A percentile compares a stretch with the other conserved stretches of the same genome.
Evolutionary conservation across 1,140 invertebrate species (phyloP).

Genomic region (Whitmania pigra): DNA sequence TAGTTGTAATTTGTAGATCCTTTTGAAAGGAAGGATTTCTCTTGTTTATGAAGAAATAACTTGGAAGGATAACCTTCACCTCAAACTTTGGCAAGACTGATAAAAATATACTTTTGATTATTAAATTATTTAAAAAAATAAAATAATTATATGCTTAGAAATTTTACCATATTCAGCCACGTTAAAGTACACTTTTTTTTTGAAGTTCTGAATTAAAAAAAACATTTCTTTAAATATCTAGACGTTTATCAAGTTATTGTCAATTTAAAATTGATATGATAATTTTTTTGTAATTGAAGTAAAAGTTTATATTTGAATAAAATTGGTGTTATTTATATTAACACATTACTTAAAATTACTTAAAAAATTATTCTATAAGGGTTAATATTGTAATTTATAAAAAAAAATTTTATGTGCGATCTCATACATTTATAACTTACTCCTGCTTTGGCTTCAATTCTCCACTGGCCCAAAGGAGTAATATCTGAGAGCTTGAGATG

Average conservation of each 20-base stretch:
- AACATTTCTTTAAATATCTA: not conserved
- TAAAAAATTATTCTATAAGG: not conserved
- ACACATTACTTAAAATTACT: not conserved
- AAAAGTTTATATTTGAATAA: no score
- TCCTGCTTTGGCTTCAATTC: not conserved
- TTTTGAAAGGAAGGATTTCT: slow-evolving; percentile 3
- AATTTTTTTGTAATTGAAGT: no score
- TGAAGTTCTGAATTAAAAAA: not conserved
- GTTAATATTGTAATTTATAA: not conserved
- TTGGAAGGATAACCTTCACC: slow-evolving; percentile 11
- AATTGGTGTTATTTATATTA: not conserved
- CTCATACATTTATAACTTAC: no score
- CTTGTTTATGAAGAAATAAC: slow-evolving; percentile 8
- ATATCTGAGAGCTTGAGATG: slow-evolving; percentile 6
- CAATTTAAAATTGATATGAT: no score
- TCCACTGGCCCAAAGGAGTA: not conserved
- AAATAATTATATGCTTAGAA: not conserved
- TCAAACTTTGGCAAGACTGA: slow-evolving; percentile 18
- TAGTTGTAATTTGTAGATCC: slow-evolving; percentile 3
- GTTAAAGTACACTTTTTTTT: not conserved
- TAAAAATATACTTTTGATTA: not conserved
- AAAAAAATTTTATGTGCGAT: not conserved
- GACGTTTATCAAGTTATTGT: not conserved
- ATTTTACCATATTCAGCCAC: not conserved
- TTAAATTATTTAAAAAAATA: no score